Percentiles rank a stretch among this genome's conserved stretches.
Conservation (phyloP, 2,797 vertebrate genomes). For the Chrosomus eos region DNA sequence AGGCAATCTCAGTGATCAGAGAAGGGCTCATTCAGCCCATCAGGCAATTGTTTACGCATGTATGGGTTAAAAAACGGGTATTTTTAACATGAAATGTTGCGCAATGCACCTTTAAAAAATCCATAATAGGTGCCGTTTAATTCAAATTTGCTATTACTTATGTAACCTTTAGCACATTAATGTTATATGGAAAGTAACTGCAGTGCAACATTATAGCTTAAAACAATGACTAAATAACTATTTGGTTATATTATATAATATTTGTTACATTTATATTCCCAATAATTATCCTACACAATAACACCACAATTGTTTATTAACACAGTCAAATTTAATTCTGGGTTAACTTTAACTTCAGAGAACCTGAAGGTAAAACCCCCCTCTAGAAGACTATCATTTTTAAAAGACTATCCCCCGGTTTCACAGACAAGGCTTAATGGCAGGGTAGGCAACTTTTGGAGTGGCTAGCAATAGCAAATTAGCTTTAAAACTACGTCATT, state of each 20-base stretch:
- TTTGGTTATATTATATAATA: not conserved
- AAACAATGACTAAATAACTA: not conserved
- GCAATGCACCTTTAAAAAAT: too few species aligned
- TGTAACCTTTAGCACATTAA: not conserved
- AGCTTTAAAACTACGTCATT: too few species aligned
- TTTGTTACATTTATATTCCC: not conserved
- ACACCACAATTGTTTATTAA: not conserved
- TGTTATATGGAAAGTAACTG: not conserved
- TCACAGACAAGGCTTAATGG: too few species aligned
- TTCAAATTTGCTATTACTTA: not conserved
- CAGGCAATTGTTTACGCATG: too few species aligned
- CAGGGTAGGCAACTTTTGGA: too few species aligned
- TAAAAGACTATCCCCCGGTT: not conserved
- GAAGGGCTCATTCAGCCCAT: too few species aligned
- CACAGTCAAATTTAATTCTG: not conserved
- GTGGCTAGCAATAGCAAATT: too few species aligned
- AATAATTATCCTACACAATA: not conserved
- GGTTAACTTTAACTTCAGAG: not conserved
- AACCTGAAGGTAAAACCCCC: not conserved
- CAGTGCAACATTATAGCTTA: not conserved
- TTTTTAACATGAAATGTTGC: too few species aligned
- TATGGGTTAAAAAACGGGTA: too few species aligned
- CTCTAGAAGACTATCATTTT: not conserved
- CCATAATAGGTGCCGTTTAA: too few species aligned
- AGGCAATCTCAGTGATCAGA: too few species aligned